Base-by-base conservation (phyloP, 2,113 vertebrate genomes). In the Mugil cephalus region DNA sequence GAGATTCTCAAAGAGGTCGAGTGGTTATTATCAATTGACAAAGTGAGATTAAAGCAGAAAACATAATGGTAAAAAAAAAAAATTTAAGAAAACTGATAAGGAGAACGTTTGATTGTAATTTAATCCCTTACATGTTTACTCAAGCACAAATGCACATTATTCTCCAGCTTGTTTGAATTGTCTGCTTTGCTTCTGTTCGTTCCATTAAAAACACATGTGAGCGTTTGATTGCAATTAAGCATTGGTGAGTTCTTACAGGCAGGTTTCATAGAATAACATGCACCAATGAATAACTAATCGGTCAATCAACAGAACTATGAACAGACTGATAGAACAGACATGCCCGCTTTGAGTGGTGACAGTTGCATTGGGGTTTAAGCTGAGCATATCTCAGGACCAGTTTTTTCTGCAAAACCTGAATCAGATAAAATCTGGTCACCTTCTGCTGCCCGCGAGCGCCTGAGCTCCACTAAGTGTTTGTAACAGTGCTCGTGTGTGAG, bases 341-440 rank as follows among this genome's bases (percentile, higher is more conserved):
- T 21, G 4, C 30, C 51, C 50, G 13, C 21, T 58, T 51, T 50
- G 18, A 71, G 19, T 39, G 24, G 17, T 14, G 72, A 5, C 17
- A 18, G 15, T 51, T 39, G 6, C 1, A 14, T 19, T 48, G 14
- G 42, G 62, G n/a, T 68, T 24, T 15, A n/a, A 64, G 54, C 15
- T 52, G 6, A 45, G 10, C 7, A 10, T 45, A 15, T 46, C 12
- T 69, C 50, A 45, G 34, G 40, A 53, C 8, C 30, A 18, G 7
- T 65, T 72, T 62, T n/a, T 67, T 61, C 13, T 36, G 55, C 14
- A 36, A 54, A 67, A 24, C 24, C 48, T 17, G 15, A 7, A 13
- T 69, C 48, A 1, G 34, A 83, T 63, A 65, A 24, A 54, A 55
- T 75, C 46, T 54, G 46, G 38, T 70, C 39, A 34, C 38, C 24